Base-by-base conservation (phyloP, 2,888 invertebrate species). In the Aradus depressus region DNA sequence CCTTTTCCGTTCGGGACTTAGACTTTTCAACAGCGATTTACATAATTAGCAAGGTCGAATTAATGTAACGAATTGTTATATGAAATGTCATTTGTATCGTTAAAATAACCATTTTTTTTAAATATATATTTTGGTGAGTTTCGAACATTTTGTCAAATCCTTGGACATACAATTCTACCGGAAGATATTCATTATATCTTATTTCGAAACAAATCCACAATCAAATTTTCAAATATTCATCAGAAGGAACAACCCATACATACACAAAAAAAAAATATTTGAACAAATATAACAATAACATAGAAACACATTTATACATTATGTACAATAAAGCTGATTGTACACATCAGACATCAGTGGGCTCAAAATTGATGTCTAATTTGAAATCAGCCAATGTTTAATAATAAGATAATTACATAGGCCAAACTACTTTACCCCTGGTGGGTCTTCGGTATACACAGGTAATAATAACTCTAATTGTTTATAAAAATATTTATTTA, bases 281-380 rank as follows among this genome's bases (percentile, higher is more conserved):
- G 8, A 16, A 22, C 32, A 18, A 22, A 19, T 16, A 26, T 21
- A 14, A 18, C 37, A 26, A 37, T 3, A 26, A 18, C 6, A 35
- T 38, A 6, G 14, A n/a, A n/a, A n/a, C n/a, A n/a, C 35, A n/a
- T 2, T 10, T 38, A 38, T 21, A 22, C 16, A 23, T 5, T 44
- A 39, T 39, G n/a, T 23, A 41, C 44, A 44, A 51, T 25, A 21
- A 16, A 12, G 6, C 43, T 35, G 37, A 35, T 34, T 10, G 18
- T 21, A 45, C 32, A 42, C 28, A 5, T 35, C 48, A 44, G 54
- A 22, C 54, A 43, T 34, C 41, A 54, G 43, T 37, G 54, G 54
- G 54, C 54, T 54, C 54, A 54, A 5, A 22, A 51, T 42, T 54
- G 51, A 47, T 42, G 54, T 32, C 54, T 51, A 54, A 42, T 14